Percentiles rank a stretch among this genome's conserved stretches.
phyloP scores from a whole-genome alignment of 1,140 invertebrate species.

The Drosophila repletoides region DNA sequence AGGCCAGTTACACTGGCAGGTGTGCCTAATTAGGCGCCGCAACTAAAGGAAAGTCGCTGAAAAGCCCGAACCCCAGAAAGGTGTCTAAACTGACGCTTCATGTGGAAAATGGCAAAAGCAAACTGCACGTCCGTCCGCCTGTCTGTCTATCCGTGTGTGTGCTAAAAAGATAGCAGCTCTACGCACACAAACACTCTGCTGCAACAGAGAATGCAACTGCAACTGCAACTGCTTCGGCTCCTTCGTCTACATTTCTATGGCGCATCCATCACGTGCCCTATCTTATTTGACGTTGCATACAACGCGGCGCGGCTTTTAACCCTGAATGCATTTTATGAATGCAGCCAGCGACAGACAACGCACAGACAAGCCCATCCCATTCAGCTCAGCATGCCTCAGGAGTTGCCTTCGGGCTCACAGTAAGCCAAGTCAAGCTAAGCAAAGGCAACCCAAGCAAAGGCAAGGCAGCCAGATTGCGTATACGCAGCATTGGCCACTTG shows the following conservation, averaged over 20 bases:
- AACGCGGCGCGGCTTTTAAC: slow-evolving; percentile 63
- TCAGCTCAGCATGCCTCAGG: background rate
- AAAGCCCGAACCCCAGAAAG: slow-evolving; percentile 45
- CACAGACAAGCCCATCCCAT: slow-evolving; percentile 56
- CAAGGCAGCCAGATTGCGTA: slow-evolving; percentile 62
- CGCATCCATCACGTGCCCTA: slow-evolving; percentile 53
- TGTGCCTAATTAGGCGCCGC: slow-evolving; percentile 70
- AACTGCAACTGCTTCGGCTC: background rate
- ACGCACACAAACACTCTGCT: slow-evolving; percentile 5
- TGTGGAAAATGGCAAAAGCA: slow-evolving; percentile 47
- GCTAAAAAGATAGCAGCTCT: slow-evolving; percentile 11
- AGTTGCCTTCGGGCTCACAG: background rate
- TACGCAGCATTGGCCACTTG: slow-evolving; percentile 77
- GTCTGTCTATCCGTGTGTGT: slow-evolving; percentile 4
- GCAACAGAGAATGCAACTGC: slow-evolving; percentile 3
- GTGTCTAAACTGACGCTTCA: slow-evolving; percentile 80
- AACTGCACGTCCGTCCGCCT: slow-evolving; percentile 30
- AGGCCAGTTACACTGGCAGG: slow-evolving; percentile 32
- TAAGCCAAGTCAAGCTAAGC: slow-evolving; percentile 8
- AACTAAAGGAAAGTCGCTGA: slow-evolving; percentile 53
- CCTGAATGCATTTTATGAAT: slow-evolving; percentile 73
- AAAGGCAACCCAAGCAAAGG: slow-evolving; percentile 1
- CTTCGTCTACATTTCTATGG: slow-evolving; percentile 38
- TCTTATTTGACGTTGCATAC: slow-evolving; percentile 57
- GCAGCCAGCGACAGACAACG: slow-evolving; percentile 53